These are phyloP conservation scores for Gibbula magus DNA, from an alignment of 2,888 invertebrate genomes.

Conservation along the genomic window DNA sequence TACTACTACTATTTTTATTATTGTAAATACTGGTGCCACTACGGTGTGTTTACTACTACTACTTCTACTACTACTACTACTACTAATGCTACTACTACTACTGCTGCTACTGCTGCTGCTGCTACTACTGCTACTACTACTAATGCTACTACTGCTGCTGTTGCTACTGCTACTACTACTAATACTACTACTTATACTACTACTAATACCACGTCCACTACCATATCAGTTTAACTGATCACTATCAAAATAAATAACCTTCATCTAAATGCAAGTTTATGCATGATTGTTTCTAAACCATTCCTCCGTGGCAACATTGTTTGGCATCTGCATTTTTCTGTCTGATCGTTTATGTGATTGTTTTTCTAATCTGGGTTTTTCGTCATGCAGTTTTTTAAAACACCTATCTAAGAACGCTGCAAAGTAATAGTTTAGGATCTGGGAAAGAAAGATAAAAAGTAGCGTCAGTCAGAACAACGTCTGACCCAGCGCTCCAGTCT, in stretches of 20 bases:
- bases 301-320: no score
- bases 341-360: no score
- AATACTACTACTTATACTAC: background rate
- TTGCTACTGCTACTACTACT: background rate
- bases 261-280: no score
- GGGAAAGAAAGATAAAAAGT: no score
- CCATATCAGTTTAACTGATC: background rate
- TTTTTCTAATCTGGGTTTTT: no score
- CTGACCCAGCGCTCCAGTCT: background rate
- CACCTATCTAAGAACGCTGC: no score
- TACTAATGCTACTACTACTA: background rate
- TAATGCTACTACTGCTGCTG: background rate
- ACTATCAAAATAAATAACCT: no score
- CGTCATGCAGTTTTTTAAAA: no score
- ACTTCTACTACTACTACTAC: background rate
- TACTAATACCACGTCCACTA: background rate
- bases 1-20: background rate
- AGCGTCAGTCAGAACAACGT: no score
- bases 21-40: background rate
- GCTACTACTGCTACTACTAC: background rate
- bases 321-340: no score
- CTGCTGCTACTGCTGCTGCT: background rate
- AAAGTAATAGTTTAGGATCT: no score
- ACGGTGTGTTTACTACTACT: background rate
- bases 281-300: no score